These are phyloP conservation scores for Abrostola triplasia DNA, from an alignment of 2,888 invertebrate genomes.

Conservation along the genomic window DNA sequence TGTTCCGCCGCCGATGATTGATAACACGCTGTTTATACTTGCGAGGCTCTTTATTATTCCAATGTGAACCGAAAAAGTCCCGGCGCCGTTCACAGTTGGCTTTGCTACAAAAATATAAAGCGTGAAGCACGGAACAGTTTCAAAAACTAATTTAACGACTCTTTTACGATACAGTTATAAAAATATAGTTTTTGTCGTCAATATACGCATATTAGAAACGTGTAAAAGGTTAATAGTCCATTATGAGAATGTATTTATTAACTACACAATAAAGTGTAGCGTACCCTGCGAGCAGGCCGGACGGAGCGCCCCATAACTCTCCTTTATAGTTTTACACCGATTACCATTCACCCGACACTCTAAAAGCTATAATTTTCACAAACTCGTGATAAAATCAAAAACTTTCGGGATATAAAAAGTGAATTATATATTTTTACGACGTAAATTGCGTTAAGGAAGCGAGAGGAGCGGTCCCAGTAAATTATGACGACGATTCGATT, in stretches of 20 bases:
- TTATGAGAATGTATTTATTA: slow-evolving; percentile 43
- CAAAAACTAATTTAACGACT: slow-evolving; percentile 28
- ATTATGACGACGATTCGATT: slow-evolving; percentile 40
- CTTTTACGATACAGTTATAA: slow-evolving; percentile 42
- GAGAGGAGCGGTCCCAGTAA: slow-evolving; percentile 39
- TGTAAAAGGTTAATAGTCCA: slow-evolving; percentile 51
- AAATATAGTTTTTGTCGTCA: slow-evolving; percentile 40
- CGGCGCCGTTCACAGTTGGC: not conserved
- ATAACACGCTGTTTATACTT: not conserved
- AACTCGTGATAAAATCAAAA: slow-evolving; percentile 39
- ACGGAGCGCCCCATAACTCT: slow-evolving; percentile 17
- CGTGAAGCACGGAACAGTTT: slow-evolving; percentile 16
- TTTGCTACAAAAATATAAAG: slow-evolving; percentile 13
- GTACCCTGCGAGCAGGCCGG: slow-evolving; percentile 7
- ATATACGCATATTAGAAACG: slow-evolving; percentile 44
- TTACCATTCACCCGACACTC: slow-evolving; percentile 47
- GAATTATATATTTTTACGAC: slow-evolving; percentile 33
- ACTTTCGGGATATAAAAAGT: slow-evolving; percentile 44
- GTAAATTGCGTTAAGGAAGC: slow-evolving; percentile 18
- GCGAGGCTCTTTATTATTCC: not conserved
- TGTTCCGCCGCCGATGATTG: not conserved
- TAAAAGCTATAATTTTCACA: slow-evolving; percentile 48
- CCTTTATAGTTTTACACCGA: slow-evolving; percentile 42
- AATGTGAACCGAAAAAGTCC: not conserved
- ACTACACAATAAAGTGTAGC: slow-evolving; percentile 40